A percentile compares a stretch with the other conserved stretches of the same genome.
phyloP scores from a whole-genome alignment of 2,888 invertebrate species.

The Petrolisthes cinctipes region DNA sequence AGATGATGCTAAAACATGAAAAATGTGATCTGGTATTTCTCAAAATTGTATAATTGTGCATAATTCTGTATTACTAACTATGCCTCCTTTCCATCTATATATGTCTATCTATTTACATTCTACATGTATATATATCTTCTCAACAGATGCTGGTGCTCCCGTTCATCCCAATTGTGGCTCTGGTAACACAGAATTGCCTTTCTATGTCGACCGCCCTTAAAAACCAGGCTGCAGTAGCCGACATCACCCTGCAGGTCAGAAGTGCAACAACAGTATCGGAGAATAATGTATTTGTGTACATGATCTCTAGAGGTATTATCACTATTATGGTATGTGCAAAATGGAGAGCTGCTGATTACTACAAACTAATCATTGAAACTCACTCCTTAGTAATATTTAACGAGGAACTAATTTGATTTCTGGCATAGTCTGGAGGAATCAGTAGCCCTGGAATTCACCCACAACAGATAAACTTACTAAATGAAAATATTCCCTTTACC shows the following conservation, averaged over 20 bases:
- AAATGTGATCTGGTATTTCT: too few relatives aligned
- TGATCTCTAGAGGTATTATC: not conserved
- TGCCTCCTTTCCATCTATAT: not conserved
- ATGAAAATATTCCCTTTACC: not conserved
- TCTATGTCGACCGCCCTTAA: conserved; percentile 38
- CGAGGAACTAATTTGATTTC: not conserved
- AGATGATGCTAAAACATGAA: too few relatives aligned
- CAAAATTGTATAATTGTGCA: too few relatives aligned
- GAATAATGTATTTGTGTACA: conserved; percentile 5
- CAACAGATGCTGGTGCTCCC: conserved; percentile 48
- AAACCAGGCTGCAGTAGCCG: conserved; percentile 26
- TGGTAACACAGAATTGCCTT: conserved; percentile 44
- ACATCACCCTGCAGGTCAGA: conserved; percentile 38
- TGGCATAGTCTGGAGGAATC: not conserved
- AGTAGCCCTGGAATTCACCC: not conserved
- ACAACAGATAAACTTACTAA: not conserved
- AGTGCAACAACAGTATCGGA: too few relatives aligned
- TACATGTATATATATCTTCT: too few relatives aligned
- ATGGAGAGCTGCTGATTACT: not conserved
- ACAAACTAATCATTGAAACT: not conserved
- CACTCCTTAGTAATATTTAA: too few relatives aligned
- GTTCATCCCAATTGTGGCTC: conserved; percentile 55
- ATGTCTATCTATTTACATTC: not conserved
- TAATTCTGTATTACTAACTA: not conserved
- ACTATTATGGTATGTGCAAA: not conserved